These are phyloP conservation scores for Leucoma salicis DNA, from an alignment of 2,888 invertebrate species.

Conservation along the genomic window DNA sequence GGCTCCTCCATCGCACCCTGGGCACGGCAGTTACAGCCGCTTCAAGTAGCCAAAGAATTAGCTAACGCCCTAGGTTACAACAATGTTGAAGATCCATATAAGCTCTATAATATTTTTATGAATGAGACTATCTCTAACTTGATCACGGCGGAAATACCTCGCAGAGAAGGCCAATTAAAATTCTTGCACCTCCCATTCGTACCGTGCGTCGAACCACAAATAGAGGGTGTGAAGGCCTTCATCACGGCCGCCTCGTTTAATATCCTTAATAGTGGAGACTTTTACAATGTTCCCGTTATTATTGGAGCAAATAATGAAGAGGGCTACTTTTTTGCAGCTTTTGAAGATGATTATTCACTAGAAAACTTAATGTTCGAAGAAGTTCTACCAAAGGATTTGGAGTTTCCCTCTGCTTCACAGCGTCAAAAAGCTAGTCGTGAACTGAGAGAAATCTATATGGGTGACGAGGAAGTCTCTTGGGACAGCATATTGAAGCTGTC, in stretches of 20 bases:
- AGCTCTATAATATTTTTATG: conserved; percentile 7
- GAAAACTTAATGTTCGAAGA: conserved; percentile 5
- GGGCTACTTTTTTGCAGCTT: conserved; percentile 21
- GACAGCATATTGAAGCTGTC: conserved; percentile 41
- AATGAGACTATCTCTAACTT: conserved; percentile 6
- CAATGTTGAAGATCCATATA: conserved; percentile 2
- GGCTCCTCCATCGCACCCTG: conserved; percentile 40
- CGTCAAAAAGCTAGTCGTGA: conserved; percentile 16
- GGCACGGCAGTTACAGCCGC: conserved; percentile 29
- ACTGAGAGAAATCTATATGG: conserved; percentile 48
- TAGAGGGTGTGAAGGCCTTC: conserved; percentile 21
- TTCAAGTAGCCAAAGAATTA: conserved; percentile 26
- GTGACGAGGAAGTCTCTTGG: conserved; percentile 45
- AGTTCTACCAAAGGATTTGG: conserved; percentile 4
- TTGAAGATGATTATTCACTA: conserved; percentile 9
- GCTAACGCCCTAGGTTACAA: conserved; percentile 17
- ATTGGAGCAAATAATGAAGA: conserved; percentile 33
- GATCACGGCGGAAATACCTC: conserved; percentile 1
- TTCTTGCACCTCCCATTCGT: background rate
- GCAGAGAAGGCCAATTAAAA: conserved; percentile 1
- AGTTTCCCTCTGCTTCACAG: conserved; percentile 6
- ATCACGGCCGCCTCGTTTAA: conserved; percentile 17
- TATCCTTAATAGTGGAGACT: conserved; percentile 17
- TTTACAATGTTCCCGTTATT: conserved; percentile 32
- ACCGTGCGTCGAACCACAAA: conserved; percentile 10